Evolutionary conservation across 2,113 vertebrate species (phyloP), one percentile per base, ranked within the genome.

Genomic region (Cygnus atratus): DNA sequence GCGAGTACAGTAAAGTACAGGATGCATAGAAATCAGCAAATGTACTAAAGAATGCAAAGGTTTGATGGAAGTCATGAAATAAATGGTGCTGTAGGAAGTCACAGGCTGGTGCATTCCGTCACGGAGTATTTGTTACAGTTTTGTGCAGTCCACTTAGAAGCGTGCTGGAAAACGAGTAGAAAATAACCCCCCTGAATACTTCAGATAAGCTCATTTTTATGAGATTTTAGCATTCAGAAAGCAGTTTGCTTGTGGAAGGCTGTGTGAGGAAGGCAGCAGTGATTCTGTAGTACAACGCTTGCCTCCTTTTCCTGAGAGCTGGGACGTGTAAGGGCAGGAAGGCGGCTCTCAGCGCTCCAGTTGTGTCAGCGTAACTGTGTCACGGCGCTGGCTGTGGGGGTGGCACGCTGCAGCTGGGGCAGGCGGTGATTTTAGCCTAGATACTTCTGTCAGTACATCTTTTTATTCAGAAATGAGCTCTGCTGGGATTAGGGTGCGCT

Each of bases 381-480:
- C 65, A 7, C 9, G 5, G 4, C 9, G 0, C 0, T 58, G 57
- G 8, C 8, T 65, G 63, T 31, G 20, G 52, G 46, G 26, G 13
- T 1, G 0, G 29, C 8, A 10, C 10, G 24, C 39, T 1, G 1
- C 28, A 58, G 43, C 61, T 46, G 43, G 52, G 58, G 19, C 37
- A 58, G 37, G 33, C 37, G 31, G 39, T 21, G 55, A 9, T 3
- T 0, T 19, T 22, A 20, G 6, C 43, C 57, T 80, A 43, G 57
- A 33, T 50, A 65, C 3, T 3, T 63, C 22, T 59, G 21, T 54
- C 21, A 22, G 41, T 15, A 3, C 9, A 35, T 55, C 25, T 81
- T 14, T 2, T 73, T 48, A 2, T 19, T 50, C 57, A 55, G 57
- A 5, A 83, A 37, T 0, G 12, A 84, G 43, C 61, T 52, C 12